These are phyloP conservation scores for Hephaestus fuliginosus DNA, from an alignment of 2,797 vertebrate genomes.

Conservation along the genomic window DNA sequence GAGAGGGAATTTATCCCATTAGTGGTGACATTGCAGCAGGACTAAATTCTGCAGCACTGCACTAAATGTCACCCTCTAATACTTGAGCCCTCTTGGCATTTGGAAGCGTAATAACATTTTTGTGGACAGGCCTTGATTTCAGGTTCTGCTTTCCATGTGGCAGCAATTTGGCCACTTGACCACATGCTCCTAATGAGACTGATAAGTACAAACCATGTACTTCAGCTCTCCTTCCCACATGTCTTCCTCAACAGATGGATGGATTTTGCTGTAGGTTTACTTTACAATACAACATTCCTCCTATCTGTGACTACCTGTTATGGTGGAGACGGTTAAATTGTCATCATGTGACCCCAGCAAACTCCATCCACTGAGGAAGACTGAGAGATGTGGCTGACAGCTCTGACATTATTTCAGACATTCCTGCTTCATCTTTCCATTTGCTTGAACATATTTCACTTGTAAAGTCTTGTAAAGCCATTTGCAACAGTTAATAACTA, in stretches of 20 bases:
- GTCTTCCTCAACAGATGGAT: no score
- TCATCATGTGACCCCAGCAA: background rate
- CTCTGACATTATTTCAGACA: background rate
- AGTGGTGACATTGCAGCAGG: slow-evolving; percentile 12
- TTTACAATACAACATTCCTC: no score
- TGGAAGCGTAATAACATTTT: slow-evolving; percentile 60
- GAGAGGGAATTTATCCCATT: slow-evolving; percentile 62
- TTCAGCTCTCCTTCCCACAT: no score
- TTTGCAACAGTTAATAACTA: background rate
- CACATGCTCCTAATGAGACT: slow-evolving; percentile 27
- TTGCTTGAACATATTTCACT: background rate
- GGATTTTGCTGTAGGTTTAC: no score
- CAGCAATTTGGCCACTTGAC: background rate
- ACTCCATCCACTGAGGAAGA: background rate
- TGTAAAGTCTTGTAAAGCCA: background rate
- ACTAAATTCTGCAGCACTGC: slow-evolving; percentile 13
- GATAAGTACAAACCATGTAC: background rate
- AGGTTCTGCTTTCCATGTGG: slow-evolving; percentile 25
- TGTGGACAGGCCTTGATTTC: slow-evolving; percentile 31
- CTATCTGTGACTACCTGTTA: background rate
- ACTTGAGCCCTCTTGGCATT: slow-evolving; percentile 59
- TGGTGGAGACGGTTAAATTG: background rate
- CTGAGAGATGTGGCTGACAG: background rate
- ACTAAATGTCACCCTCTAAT: slow-evolving; percentile 63
- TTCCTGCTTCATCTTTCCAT: background rate